A percentile compares a stretch with the other conserved stretches of the same genome.
Evolutionary conservation across 2,888 invertebrate species (phyloP).

Genomic region (Trachelus stipa): DNA sequence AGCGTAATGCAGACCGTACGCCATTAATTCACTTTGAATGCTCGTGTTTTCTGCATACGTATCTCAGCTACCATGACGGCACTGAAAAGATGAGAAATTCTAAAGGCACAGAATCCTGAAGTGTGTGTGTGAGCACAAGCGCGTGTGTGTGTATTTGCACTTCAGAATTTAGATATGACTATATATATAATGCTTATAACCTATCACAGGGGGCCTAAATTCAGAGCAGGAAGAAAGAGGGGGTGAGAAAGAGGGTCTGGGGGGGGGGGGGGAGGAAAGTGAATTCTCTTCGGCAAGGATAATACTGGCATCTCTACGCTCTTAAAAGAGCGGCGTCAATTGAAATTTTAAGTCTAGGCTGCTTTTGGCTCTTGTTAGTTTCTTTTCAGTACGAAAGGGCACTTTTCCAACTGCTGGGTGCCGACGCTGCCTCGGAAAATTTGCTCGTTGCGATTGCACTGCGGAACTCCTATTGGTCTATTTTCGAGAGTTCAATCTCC

Average conservation of each 20-base stretch:
- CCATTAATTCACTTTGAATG: slow-evolving; percentile 4
- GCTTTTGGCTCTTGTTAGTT: slow-evolving; percentile 10
- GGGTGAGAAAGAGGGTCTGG: rapidly evolving
- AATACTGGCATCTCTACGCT: slow-evolving; percentile 14
- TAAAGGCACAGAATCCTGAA: slow-evolving; percentile 15
- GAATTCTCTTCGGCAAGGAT: slow-evolving; percentile 13
- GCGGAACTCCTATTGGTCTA: slow-evolving; percentile 5
- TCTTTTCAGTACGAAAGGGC: slow-evolving; percentile 11
- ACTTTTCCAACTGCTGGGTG: slow-evolving; percentile 6
- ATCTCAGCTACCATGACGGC: slow-evolving; percentile 8
- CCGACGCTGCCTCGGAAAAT: slow-evolving; percentile 6
- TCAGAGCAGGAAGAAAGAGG: neutral
- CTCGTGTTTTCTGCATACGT: neutral
- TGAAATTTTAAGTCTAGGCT: slow-evolving; percentile 25
- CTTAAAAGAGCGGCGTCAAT: slow-evolving; percentile 21
- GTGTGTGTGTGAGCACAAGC: too few species aligned
- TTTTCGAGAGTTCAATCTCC: slow-evolving; percentile 3
- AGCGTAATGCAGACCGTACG: neutral
- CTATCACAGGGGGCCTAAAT: too few species aligned
- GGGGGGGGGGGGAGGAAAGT: neutral
- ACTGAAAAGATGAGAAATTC: slow-evolving; percentile 23
- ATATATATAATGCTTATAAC: too few species aligned
- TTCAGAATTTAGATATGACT: too few species aligned
- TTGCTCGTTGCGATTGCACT: neutral
- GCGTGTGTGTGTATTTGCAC: too few species aligned